phyloP scores from a whole-genome alignment of 2,113 vertebrate species.

The Elephas maximus region DNA sequence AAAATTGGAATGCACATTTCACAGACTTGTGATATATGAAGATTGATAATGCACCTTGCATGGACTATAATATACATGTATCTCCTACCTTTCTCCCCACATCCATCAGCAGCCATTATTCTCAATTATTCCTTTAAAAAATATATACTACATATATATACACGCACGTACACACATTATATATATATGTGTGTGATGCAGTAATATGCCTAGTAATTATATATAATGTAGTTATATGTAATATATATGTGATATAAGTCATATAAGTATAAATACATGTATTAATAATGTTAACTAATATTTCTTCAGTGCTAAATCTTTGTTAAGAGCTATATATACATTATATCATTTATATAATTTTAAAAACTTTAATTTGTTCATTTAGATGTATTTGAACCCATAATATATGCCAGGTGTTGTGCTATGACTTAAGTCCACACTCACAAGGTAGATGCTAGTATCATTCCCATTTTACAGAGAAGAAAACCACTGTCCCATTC shows the following conservation, averaged over 20 bases:
- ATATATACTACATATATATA: background rate
- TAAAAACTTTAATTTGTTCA: background rate
- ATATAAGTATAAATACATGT: background rate
- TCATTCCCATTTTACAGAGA: background rate
- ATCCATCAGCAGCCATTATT: background rate
- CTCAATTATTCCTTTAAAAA: background rate
- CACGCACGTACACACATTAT: background rate
- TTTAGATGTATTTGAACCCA: background rate
- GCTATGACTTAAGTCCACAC: background rate
- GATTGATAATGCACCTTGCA: background rate
- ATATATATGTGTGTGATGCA: background rate
- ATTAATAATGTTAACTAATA: background rate
- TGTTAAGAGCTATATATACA: background rate
- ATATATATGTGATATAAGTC: background rate
- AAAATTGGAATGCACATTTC: background rate
- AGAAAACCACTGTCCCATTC: background rate
- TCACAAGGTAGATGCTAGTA: background rate
- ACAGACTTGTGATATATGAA: background rate
- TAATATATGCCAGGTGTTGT: background rate
- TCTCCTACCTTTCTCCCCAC: background rate
- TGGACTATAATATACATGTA: background rate
- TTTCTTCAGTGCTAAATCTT: background rate
- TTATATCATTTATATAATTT: background rate
- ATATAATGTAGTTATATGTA: background rate
- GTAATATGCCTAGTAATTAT: background rate